phyloP scores from a whole-genome alignment of 2,113 vertebrate species.

The Takifugu flavidus region DNA sequence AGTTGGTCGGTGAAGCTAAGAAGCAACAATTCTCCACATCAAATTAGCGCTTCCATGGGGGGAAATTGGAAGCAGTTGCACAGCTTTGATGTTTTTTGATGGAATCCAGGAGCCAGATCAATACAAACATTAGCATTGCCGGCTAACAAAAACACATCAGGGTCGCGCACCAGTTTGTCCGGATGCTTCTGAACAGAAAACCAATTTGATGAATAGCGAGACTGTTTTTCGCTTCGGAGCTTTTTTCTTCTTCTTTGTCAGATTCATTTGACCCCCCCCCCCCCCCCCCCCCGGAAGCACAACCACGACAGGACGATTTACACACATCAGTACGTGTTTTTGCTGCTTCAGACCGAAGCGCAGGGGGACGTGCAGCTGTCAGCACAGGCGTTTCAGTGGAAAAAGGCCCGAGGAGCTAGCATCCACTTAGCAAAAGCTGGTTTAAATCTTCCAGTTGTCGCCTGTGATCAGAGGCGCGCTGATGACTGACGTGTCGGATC shows the following conservation, averaged over 20 bases:
- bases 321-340: conserved; percentile 39
- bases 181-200: too few species aligned
- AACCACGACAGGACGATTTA: conserved; percentile 21
- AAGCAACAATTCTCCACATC: too few species aligned
- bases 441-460: too few species aligned
- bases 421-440: too few species aligned
- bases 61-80: too few species aligned
- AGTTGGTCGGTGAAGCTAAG: too few species aligned
- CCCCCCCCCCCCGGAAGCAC: conserved; percentile 1
- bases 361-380: conserved; percentile 40
- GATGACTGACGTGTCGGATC: too few species aligned
- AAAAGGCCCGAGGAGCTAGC: too few species aligned
- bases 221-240: background rate
- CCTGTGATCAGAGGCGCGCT: too few species aligned
- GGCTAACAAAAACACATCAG: background rate
- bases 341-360: conserved; percentile 9
- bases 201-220: too few species aligned
- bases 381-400: conserved; percentile 12
- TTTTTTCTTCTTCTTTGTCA: conserved; percentile 20
- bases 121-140: background rate
- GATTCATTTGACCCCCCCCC: conserved; percentile 16
- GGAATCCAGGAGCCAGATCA: background rate
- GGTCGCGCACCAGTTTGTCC: too few species aligned
- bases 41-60: too few species aligned
- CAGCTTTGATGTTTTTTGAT: background rate